Percentiles rank a stretch among this genome's conserved stretches.
phyloP scores from a whole-genome alignment of 2,113 vertebrate species.

The Ailuropoda melanoleuca region DNA sequence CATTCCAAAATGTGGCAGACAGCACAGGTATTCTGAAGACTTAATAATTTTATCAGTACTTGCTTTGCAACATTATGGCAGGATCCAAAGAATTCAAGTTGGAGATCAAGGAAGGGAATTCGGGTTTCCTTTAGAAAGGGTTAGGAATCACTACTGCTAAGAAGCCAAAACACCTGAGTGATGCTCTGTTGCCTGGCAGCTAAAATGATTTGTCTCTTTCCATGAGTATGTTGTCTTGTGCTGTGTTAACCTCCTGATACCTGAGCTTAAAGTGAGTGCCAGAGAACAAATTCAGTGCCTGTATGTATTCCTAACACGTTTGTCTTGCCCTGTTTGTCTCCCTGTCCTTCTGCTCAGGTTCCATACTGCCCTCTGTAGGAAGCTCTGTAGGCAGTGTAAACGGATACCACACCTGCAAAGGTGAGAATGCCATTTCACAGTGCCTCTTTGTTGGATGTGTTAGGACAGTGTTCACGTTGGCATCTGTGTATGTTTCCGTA shows the following conservation, averaged over 20 bases:
- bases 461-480: background rate
- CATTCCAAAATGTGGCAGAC: slow-evolving; percentile 4
- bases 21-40: background rate
- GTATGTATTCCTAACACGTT: slow-evolving; percentile 75
- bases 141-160: background rate
- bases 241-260: slow-evolving; percentile 67
- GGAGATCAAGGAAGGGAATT: slow-evolving; percentile 14
- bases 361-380: slow-evolving; percentile 82
- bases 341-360: slow-evolving; percentile 85
- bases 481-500: background rate
- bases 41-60: slow-evolving; percentile 33
- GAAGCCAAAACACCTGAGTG: background rate
- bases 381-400: slow-evolving; percentile 92
- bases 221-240: slow-evolving; percentile 73
- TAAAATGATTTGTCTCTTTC: slow-evolving; percentile 62
- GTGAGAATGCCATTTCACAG: slow-evolving; percentile 86
- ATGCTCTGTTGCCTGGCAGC: slow-evolving; percentile 47
- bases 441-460: slow-evolving; percentile 57
- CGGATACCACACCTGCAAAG: slow-evolving; percentile 99
- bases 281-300: slow-evolving; percentile 63
- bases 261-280: slow-evolving; percentile 58
- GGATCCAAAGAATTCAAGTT: slow-evolving; percentile 3
- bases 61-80: slow-evolving; percentile 38
- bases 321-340: slow-evolving; percentile 84
- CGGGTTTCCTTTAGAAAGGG: background rate